A percentile compares a stretch with the other conserved stretches of the same genome.
Conservation (phyloP, 2,113 vertebrate species). For the Canis aureus region DNA sequence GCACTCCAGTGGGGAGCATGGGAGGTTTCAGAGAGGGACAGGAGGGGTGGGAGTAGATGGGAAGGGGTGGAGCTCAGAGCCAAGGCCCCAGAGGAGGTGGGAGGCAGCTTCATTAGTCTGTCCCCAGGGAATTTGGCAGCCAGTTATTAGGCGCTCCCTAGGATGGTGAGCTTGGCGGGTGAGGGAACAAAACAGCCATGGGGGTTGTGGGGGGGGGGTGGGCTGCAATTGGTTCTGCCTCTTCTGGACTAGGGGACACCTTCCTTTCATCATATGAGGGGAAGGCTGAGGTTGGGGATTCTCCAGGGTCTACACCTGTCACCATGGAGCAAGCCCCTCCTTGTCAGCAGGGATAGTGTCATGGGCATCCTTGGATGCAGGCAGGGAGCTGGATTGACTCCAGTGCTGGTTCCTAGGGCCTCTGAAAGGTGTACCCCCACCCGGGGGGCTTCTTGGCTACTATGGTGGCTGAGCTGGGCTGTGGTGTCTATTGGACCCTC, state of each 20-base stretch:
- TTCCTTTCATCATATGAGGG: not conserved
- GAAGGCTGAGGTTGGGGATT: not conserved
- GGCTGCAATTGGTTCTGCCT: not conserved
- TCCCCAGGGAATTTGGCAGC: conserved; percentile 66
- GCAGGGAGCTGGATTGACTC: not conserved
- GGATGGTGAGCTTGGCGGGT: not conserved
- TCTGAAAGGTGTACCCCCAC: not conserved
- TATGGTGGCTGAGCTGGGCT: not conserved
- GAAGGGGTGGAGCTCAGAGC: not conserved
- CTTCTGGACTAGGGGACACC: not conserved
- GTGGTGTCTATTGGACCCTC: not conserved
- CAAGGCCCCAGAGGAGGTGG: not conserved
- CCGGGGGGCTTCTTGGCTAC: not conserved
- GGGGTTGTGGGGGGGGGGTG: not conserved
- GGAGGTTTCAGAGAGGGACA: not conserved
- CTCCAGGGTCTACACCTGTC: not conserved
- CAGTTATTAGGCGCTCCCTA: conserved; percentile 47
- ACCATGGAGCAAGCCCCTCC: too few species aligned
- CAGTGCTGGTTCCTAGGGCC: not conserved
- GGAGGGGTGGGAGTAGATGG: not conserved
- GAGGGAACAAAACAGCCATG: not conserved
- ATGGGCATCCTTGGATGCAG: not conserved
- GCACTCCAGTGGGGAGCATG: not conserved
- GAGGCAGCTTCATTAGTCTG: conserved; percentile 66
- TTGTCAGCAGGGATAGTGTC: not conserved